A percentile compares a stretch with the other conserved stretches of the same genome.
These are phyloP conservation scores for Andrena dorsata DNA, from an alignment of 2,888 invertebrate species.

Conservation along the genomic window DNA sequence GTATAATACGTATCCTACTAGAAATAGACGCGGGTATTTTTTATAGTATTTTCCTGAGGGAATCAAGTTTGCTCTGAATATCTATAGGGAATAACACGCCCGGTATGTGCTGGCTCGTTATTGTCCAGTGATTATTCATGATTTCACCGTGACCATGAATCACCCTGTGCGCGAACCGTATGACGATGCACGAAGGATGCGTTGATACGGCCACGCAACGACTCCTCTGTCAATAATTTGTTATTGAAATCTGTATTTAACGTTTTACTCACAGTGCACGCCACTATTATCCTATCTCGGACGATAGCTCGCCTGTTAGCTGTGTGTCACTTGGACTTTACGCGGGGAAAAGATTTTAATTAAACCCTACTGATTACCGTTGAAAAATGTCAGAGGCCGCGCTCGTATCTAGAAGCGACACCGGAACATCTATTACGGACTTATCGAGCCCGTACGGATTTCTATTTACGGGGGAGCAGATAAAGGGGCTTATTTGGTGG, in stretches of 20 bases:
- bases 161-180: conserved; percentile 55
- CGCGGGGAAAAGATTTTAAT: conserved; percentile 26
- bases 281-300: background rate
- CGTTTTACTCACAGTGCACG: conserved; percentile 6
- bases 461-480: conserved; percentile 69
- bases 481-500: conserved; percentile 69
- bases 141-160: conserved; percentile 75
- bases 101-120: conserved; percentile 39
- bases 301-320: background rate
- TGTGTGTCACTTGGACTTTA: conserved; percentile 2
- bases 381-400: conserved; percentile 21
- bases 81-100: conserved; percentile 25
- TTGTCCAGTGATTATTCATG: conserved; percentile 65
- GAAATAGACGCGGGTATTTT: conserved; percentile 22
- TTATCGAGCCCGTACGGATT: conserved; percentile 66
- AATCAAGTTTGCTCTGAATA: conserved; percentile 47
- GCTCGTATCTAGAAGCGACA: conserved; percentile 11
- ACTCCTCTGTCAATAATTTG: conserved; percentile 46
- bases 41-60: conserved; percentile 29
- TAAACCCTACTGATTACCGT: conserved; percentile 21
- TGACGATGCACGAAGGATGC: conserved; percentile 63
- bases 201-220: conserved; percentile 50
- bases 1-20: conserved; percentile 22
- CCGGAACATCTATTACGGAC: conserved; percentile 37
- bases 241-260: conserved; percentile 31